Evolutionary conservation across 2,888 invertebrate genomes (phyloP), one percentile per base, ranked within the genome.

Genomic region (Drosophila macrospina): DNA sequence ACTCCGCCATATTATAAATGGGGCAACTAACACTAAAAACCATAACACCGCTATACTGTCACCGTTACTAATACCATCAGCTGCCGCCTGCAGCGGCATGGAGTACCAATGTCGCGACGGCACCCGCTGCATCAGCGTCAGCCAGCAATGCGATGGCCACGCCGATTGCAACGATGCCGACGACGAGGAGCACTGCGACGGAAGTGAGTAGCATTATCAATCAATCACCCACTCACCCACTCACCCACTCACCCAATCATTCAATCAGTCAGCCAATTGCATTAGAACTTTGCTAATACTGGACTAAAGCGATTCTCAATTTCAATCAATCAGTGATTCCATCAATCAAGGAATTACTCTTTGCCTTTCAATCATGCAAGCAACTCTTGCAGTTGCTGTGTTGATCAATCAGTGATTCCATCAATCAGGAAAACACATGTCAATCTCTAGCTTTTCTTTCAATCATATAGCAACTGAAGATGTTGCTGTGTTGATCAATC

Each of bases 151-250:
- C 74, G 92, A 92, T 78, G 89, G 91, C 39, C 80, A 68, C 56
- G 61, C 60, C 52, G 91, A 92, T 75, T 92, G 92, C 79, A 81
- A 78, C 41, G 85, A 88, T 54, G 91, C 87, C 66, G 92, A 92
- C 50, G 92, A 92, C 65, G 92, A 92, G 80, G 90, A 91, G 37
- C 81, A 90, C 63, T 92, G 92, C 81, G 90, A 91, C 51, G 86
- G 90, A 84, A 91, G 92, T 92, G 90, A 91, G 91, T 90, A 89
- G 62, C 39, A 16, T 44, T 26, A n/a, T 36, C 50, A 67, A 30
- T 34, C 30, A 34, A 11, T 26, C 44, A 55, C 15, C 11, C 24
- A 41, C 13, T 37, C 16, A 50, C 51, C 16, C 51, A 42, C 24
- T 50, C 37, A 45, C 13, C 55, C 45, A 64, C 60, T 59, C 20